Conservation (phyloP, 2,797 vertebrate genomes). For the Hydrocynus forskahlii region DNA sequence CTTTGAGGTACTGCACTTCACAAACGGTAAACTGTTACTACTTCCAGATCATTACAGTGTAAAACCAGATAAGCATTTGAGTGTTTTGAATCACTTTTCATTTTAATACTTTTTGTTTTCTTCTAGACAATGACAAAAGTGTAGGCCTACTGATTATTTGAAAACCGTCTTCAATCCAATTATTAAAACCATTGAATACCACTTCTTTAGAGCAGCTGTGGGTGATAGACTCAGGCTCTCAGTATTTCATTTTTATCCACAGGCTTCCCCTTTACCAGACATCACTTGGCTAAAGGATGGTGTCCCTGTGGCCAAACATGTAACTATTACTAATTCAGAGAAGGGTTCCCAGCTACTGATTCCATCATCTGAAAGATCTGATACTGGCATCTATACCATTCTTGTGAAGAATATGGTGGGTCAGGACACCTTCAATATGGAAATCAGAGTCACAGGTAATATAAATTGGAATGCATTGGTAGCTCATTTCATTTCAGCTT, state of each 20-base stretch:
- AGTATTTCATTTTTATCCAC: constrained; percentile 26
- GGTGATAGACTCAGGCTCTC: not conserved
- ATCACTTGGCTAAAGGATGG: constrained; percentile 88
- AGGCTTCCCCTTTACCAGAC: constrained; percentile 85
- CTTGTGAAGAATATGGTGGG: constrained; percentile 77
- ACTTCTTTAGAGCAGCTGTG: not conserved
- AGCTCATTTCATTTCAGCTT: not conserved
- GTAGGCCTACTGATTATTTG: not conserved
- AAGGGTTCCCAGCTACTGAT: constrained; percentile 84
- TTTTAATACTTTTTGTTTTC: not conserved
- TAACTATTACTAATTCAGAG: constrained; percentile 75
- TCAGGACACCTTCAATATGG: constrained; percentile 78
- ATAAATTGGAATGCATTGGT: not conserved
- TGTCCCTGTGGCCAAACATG: constrained; percentile 73
- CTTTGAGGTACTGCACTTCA: constrained; percentile 80
- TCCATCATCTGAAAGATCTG: constrained; percentile 76
- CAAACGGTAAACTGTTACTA: not conserved
- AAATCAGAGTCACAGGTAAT: constrained; percentile 87
- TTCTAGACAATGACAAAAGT: not conserved
- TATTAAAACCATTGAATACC: too few species aligned
- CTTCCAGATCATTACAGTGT: not conserved
- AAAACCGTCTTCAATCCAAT: too few species aligned
- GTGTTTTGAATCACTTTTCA: not conserved
- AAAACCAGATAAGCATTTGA: not conserved
- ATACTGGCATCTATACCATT: constrained; percentile 83